These are phyloP conservation scores for Oryctes rhinoceros DNA, from an alignment of 1,140 invertebrate genomes.

Conservation along the genomic window DNA sequence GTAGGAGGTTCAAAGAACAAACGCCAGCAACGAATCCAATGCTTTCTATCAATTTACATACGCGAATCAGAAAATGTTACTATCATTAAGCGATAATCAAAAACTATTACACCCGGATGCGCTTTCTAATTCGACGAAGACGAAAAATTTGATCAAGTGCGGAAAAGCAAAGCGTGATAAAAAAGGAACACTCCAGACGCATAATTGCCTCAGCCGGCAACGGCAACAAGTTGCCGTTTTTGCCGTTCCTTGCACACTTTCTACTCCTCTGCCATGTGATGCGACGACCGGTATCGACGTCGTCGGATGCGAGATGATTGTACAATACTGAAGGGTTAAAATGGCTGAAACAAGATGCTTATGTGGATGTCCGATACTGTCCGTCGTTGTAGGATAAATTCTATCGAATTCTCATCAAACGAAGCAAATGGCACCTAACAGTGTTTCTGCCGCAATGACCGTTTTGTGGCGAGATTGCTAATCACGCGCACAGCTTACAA, in stretches of 20 bases:
- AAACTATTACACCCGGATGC: conserved; percentile 29
- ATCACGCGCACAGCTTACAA: too few relatives aligned
- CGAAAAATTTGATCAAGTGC: conserved; percentile 23
- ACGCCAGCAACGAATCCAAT: not conserved
- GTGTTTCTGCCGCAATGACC: too few relatives aligned
- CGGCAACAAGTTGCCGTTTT: conserved; percentile 13
- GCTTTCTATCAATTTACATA: not conserved
- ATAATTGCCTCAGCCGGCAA: conserved; percentile 5
- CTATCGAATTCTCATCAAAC: too few relatives aligned
- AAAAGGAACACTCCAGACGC: not conserved
- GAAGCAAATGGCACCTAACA: too few relatives aligned
- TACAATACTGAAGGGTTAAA: too few relatives aligned
- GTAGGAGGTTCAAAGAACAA: not conserved
- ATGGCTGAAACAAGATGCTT: too few relatives aligned
- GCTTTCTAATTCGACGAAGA: conserved; percentile 30
- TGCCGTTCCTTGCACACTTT: conserved; percentile 27
- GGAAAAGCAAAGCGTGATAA: not conserved
- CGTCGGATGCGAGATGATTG: not conserved
- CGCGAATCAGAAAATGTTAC: not conserved
- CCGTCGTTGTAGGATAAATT: too few relatives aligned
- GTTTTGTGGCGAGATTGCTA: too few relatives aligned
- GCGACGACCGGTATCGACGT: not conserved
- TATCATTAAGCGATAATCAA: not conserved
- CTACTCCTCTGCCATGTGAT: not conserved
- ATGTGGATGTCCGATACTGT: too few relatives aligned